Conservation (phyloP, 2,888 invertebrate species). For the Leptinotarsa juncta region DNA sequence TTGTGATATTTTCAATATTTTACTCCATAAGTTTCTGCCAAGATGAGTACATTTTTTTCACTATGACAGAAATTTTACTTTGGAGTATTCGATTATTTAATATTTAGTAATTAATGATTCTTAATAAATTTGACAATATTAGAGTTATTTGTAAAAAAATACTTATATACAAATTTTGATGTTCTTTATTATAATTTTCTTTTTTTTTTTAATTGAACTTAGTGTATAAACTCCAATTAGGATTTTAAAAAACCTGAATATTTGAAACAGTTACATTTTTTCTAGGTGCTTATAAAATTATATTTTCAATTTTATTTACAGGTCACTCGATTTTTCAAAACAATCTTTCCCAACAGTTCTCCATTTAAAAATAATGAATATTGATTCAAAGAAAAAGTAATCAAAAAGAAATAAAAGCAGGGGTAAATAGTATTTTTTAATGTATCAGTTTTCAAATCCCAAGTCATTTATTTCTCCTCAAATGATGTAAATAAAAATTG, state of each 20-base stretch:
- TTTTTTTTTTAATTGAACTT: not conserved
- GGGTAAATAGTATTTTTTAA: not conserved
- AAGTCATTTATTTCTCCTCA: slow-evolving; percentile 4
- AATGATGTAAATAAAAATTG: slow-evolving; percentile 11
- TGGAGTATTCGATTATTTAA: slow-evolving; percentile 22
- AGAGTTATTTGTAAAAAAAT: slow-evolving; percentile 35
- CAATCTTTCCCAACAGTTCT: not conserved
- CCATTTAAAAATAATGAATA: not conserved
- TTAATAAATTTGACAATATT: slow-evolving; percentile 41
- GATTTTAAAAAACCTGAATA: not conserved
- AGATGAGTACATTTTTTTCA: not conserved
- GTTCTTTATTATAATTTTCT: not conserved
- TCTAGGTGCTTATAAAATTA: not conserved
- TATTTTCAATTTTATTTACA: too few relatives aligned
- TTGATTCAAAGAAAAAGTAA: not conserved
- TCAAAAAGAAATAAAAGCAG: not conserved
- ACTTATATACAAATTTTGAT: not conserved
- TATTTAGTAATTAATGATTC: slow-evolving; percentile 30
- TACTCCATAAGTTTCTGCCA: slow-evolving; percentile 24
- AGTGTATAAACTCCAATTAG: not conserved
- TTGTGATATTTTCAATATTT: slow-evolving; percentile 38
- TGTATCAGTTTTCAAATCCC: not conserved
- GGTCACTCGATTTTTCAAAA: not conserved
- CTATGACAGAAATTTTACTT: slow-evolving; percentile 14
- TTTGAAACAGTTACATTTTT: not conserved